These are phyloP conservation scores for Empidonax traillii DNA, from an alignment of 2,113 vertebrate species.

Conservation along the genomic window DNA sequence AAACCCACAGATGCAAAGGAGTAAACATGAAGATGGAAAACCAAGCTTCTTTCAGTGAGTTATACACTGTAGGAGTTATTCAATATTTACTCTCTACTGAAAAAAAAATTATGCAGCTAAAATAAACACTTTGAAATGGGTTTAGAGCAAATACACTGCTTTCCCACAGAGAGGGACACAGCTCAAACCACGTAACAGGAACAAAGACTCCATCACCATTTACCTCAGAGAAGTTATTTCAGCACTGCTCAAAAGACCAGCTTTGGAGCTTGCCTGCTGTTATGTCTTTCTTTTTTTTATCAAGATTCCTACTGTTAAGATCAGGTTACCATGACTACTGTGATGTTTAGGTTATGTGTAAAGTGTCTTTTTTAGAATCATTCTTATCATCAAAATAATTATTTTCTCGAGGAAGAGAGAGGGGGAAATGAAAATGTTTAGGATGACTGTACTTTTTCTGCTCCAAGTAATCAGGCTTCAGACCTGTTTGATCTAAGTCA, in stretches of 20 bases:
- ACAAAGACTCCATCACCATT: conserved; percentile 8
- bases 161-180: neutral
- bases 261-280: neutral
- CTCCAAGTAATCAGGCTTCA: neutral
- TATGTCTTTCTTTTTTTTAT: neutral
- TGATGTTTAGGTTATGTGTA: neutral
- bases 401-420: neutral
- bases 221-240: conserved; percentile 16
- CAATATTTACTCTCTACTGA: neutral
- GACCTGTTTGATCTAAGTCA: neutral
- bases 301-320: neutral
- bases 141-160: neutral
- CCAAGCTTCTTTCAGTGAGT: neutral
- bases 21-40: neutral
- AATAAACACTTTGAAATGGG: neutral
- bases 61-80: neutral
- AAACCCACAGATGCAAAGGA: neutral
- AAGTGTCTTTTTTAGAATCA: neutral
- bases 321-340: conserved; percentile 41
- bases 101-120: neutral
- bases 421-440: neutral
- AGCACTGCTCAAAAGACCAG: neutral
- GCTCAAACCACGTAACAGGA: neutral
- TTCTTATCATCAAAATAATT: conserved; percentile 33
- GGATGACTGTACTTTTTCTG: neutral